Evolutionary conservation across 2,113 vertebrate genomes (phyloP).

Genomic region (Serilophus lunatus): DNA sequence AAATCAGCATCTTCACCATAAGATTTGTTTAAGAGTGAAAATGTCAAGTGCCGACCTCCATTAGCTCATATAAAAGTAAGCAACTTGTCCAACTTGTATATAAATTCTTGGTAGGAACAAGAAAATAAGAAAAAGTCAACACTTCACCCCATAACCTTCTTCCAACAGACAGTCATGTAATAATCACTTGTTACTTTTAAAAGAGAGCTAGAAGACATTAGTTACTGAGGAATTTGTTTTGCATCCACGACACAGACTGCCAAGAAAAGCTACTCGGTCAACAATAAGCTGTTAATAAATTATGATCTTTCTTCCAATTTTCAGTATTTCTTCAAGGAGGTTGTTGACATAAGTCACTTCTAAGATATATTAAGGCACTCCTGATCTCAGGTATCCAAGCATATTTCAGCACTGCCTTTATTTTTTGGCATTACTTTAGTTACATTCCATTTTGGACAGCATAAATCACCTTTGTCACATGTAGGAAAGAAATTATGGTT

Average conservation of each 20-base stretch:
- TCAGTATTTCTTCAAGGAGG: background rate
- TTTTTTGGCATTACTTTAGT: background rate
- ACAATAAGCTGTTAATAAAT: background rate
- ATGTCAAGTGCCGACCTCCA: background rate
- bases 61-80: background rate
- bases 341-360: background rate
- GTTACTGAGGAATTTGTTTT: background rate
- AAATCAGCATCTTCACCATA: background rate
- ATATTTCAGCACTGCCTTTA: background rate
- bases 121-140: background rate
- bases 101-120: background rate
- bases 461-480: background rate
- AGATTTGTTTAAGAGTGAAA: background rate
- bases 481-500: background rate
- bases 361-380: background rate
- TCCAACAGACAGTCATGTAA: background rate
- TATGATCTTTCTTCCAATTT: background rate
- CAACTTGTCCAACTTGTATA: background rate
- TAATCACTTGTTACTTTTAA: background rate
- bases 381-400: background rate
- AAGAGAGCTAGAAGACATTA: background rate
- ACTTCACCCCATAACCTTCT: background rate
- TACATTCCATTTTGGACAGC: background rate
- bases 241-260: background rate
- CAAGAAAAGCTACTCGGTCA: background rate